Evolutionary conservation across 1,140 invertebrate species (phyloP), one percentile per base, ranked within the genome.

Genomic region (Nasonia vitripennis): DNA sequence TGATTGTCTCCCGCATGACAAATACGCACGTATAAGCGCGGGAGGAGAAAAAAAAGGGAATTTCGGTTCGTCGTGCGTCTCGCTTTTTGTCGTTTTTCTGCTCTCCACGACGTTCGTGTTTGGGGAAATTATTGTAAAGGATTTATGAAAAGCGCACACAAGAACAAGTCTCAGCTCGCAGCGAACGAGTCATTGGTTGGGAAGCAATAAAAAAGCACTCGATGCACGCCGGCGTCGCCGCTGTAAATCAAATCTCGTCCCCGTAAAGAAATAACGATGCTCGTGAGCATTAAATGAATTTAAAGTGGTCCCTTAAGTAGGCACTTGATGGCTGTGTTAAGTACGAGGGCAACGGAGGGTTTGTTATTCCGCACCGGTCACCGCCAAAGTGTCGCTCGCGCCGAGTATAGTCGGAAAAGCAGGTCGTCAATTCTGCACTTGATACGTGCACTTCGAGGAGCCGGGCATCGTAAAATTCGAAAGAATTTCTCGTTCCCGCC

Each of bases 281-380:
- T 23, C 17, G 27, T 20, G 23, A 51, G 41, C 55, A 84, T 67
- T 75, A 81, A 85, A 81, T 81, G 84, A 81, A 81, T 80, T 68
- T 62, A 80, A 81, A 85, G 78, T 85, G 84, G 78, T 41, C 51
- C 71, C 71, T 85, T 85, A 81, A 85, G 84, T 85, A 85, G 78
- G 71, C 71, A 75, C 71, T 80, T 81, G 78, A 81, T 48, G 51
- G 51, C 70, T 75, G 3, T 51, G 55, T 84, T 79, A 84, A 79
- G 55, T 62, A n/a, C 20, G 55, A 62, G 20, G 6, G 20, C 55
- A n/a, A 62, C 20, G 55, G 51, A 14, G 51, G 55, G 3, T 62
- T 62, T 62, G 17, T 62, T 62, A 62, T n/a, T 45, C 41, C 41
- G 6, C 41, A 45, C 7, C 41, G 41, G 41, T 10, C 41, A 45